Evolutionary conservation across 2,888 invertebrate species (phyloP), one percentile per base, ranked within the genome.

Genomic region (Dasysyrphus tricinctus): DNA sequence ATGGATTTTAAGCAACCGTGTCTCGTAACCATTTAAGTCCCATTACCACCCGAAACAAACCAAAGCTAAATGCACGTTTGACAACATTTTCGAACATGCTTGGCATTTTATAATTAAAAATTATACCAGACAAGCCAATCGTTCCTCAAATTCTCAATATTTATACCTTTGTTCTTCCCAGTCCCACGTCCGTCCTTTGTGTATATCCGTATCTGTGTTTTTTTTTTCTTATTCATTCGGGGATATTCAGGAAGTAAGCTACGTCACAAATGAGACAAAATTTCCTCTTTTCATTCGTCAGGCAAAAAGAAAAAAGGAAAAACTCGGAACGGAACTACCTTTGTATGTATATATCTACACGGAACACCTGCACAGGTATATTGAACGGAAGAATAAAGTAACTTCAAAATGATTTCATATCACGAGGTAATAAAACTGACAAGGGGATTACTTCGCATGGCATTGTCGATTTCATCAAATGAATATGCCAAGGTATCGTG

Each of bases 351-450:
- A 34, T 57, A 56, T 32, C 29, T 6, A 44, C 7, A 67, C 5
- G 2, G 63, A 86, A 86, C 85, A 86, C 85, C 85, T 86, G 85
- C 85, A 81, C 51, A 80, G 32, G 7, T 5, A 5, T 42, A 65
- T 65, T 34, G 63, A 78, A 54, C 85, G 85, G 78, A 81, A 81
- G 85, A 86, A 69, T 73, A 70, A 81, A 77, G 72, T 34, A 67
- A 67, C 69, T 69, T 37, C 80, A 69, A 80, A 85, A 80, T 74
- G 81, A 86, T 86, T 86, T 81, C 81, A 81, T 81, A 86, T 81
- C 85, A 86, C 74, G 78, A 72, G 78, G 77, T 72, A 81, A 86
- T 86, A 81, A 78, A 78, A 81, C 81, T 86, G 78, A 86, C 85
- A 85, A 80, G 84, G 69, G 80, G 84, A 85, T 72, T 84, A 84